A percentile compares a stretch with the other conserved stretches of the same genome.
phyloP scores from a whole-genome alignment of 2,797 vertebrate species.

The Dallia pectoralis region DNA sequence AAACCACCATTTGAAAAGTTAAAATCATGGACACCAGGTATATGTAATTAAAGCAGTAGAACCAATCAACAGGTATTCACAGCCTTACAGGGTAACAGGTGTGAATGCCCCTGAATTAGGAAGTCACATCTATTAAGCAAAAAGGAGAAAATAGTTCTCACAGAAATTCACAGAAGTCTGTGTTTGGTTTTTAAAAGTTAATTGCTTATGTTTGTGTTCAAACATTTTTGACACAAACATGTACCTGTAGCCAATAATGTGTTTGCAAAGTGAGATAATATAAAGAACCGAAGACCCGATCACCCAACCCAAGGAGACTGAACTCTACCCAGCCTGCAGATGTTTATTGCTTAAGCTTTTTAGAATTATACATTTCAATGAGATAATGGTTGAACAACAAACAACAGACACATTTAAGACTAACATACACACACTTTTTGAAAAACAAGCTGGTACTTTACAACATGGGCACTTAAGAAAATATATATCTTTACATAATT shows the following conservation, averaged over 20 bases:
- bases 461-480: conserved; percentile 66
- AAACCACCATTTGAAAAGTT: too few species aligned
- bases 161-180: neutral
- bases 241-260: neutral
- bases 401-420: conserved; percentile 20
- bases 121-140: neutral
- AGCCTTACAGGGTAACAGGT: too few species aligned
- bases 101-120: too few species aligned
- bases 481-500: conserved; percentile 78
- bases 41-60: too few species aligned
- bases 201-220: neutral
- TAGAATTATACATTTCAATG: conserved; percentile 61
- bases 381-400: conserved; percentile 24
- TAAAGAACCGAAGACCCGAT: conserved; percentile 20
- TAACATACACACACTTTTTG: conserved; percentile 38
- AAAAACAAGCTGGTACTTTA: conserved; percentile 55
- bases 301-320: conserved; percentile 25
- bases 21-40: too few species aligned
- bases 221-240: neutral
- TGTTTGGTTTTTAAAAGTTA: neutral
- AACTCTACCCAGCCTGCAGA: conserved; percentile 50
- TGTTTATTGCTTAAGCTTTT: conserved; percentile 68
- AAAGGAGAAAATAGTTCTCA: neutral
- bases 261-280: conserved; percentile 15
- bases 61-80: too few species aligned